Base-by-base conservation (phyloP, 2,888 invertebrate genomes). In the Operophtera brumata region DNA sequence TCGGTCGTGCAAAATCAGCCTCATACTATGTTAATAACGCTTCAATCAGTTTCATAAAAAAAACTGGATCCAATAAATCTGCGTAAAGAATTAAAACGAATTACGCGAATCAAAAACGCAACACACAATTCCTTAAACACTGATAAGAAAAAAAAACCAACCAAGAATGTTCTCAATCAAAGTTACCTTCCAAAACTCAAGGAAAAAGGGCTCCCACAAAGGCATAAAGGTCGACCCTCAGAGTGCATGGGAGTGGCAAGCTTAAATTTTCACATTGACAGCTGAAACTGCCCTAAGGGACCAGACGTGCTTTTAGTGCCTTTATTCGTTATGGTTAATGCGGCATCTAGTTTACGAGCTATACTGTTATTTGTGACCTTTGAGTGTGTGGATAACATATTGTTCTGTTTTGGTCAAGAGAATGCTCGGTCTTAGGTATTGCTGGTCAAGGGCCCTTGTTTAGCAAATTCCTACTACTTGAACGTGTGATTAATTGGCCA, bases 251-350 rank as follows among this genome's bases (percentile, higher is more conserved):
- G 90, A 80, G 90, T 89, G 89, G 84, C 81, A 75, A 73, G 71
- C 86, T 87, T 90, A 90, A 89, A 90, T 90, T 87, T 88, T 84
- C 87, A 78, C 89, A 90, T 89, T 90, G 90, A 90, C 90, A 89
- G 90, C 82, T 85, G 82, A 87, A 90, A 90, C 82, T 81, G 87
- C 89, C 89, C 82, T 77, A 56, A 82, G 89, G 89, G 89, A 88
- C 80, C 77, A 78, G 82, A 80, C 84, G 78, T 83, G 84, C 88
- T 88, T 84, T 89, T 88, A 89, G 86, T 84, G 81, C 89, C 84
- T 89, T 89, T 89, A 89, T 89, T 87, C 89, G 87, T 86, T 86
- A 88, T 86, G 85, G 88, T 82, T 87, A 88, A 88, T 90, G 88
- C 78, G 80, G 78, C 82, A 81, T 80, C 82, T 87, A 82, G 86